A percentile compares a stretch with the other conserved stretches of the same genome.
phyloP scores from a whole-genome alignment of 2,797 vertebrate genomes.

The Phoxinus dragarum region DNA sequence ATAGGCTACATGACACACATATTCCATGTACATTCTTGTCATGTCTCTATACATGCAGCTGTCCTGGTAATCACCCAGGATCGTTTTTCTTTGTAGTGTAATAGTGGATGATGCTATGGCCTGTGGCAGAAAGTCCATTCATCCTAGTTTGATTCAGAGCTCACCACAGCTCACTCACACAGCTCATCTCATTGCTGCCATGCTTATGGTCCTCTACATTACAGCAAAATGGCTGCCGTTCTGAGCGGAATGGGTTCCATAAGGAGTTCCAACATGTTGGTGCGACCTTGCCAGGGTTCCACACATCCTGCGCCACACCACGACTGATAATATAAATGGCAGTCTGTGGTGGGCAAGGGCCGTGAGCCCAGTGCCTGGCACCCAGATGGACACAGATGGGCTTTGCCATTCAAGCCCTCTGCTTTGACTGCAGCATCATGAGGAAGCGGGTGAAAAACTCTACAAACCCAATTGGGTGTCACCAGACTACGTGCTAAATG shows the following conservation, averaged over 20 bases:
- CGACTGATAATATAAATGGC: constrained; percentile 35
- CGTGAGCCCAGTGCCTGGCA: constrained; percentile 46
- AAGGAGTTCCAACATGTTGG: not conserved
- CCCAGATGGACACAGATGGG: constrained; percentile 54
- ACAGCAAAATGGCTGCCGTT: constrained; percentile 37
- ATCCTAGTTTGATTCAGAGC: constrained; percentile 19
- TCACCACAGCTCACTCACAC: not conserved
- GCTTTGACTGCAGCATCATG: constrained; percentile 32
- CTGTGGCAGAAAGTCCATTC: constrained; percentile 14
- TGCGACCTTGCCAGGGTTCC: constrained; percentile 4
- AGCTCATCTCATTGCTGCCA: not conserved
- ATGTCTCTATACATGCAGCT: constrained; percentile 13
- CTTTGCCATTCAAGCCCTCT: constrained; percentile 40
- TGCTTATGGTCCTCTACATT: not conserved
- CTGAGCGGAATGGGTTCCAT: not conserved
- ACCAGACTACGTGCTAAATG: constrained; percentile 29
- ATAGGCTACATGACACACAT: not conserved
- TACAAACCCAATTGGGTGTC: constrained; percentile 35
- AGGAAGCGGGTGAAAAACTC: constrained; percentile 31
- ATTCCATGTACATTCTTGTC: not conserved
- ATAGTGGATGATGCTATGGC: not conserved
- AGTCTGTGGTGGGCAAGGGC: constrained; percentile 49
- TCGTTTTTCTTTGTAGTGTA: not conserved
- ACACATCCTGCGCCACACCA: constrained; percentile 7
- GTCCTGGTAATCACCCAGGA: not conserved